Conservation (phyloP, 2,888 invertebrate genomes). For the Tenodera sinensis region DNA sequence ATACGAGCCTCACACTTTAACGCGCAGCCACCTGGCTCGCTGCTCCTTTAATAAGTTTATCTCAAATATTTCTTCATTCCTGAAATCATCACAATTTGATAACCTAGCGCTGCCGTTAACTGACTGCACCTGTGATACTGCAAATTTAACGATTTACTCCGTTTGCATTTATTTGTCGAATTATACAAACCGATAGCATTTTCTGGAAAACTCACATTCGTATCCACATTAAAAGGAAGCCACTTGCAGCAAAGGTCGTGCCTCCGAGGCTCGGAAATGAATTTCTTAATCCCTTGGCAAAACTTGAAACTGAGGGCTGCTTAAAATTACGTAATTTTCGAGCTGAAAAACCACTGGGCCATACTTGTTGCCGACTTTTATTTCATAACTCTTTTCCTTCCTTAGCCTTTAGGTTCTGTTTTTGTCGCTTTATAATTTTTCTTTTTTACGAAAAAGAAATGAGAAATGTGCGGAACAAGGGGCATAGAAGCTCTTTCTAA, state of each 20-base stretch:
- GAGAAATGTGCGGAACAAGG: background rate
- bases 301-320: background rate
- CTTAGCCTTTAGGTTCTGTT: background rate
- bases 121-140: too few relatives aligned
- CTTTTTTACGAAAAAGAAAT: background rate
- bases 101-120: too few relatives aligned
- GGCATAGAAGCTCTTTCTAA: background rate
- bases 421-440: background rate
- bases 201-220: background rate
- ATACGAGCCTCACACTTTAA: too few relatives aligned
- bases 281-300: background rate
- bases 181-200: background rate
- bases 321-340: background rate
- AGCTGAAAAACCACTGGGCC: background rate
- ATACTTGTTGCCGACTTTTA: background rate
- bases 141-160: too few relatives aligned
- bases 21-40: too few relatives aligned
- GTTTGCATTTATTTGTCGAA: too few relatives aligned
- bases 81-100: too few relatives aligned
- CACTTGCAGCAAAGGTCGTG: background rate
- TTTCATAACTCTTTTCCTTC: background rate
- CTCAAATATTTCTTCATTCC: too few relatives aligned
- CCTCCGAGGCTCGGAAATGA: background rate
- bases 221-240: background rate
- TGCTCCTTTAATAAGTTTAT: too few relatives aligned